Evolutionary conservation across 2,113 vertebrate species (phyloP), one percentile per base, ranked within the genome.

Genomic region (Cercopithecus mona): DNA sequence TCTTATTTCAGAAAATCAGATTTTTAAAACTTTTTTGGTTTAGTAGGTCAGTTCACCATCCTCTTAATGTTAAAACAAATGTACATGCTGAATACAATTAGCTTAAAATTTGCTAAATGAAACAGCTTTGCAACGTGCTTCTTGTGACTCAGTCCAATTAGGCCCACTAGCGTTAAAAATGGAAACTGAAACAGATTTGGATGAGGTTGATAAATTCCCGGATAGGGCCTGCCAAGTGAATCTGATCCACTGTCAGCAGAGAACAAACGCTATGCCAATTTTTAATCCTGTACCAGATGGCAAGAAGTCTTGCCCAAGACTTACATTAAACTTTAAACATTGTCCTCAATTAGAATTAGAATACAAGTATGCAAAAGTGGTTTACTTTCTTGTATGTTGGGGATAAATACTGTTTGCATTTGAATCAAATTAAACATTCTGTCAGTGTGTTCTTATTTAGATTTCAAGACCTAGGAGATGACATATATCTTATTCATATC

Each of bases 181-280:
- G 85, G 43, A 97, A 96, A 93, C 0, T 64, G 70, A 96, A 84
- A 79, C 40, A 83, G 75, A 66, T 84, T 88, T 96, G 84, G 70
- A 43, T 40, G 35, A 84, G n/a, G 70, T 0, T 70, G 57, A 73
- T 64, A 57, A 88, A 88, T 82, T 86, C 81, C 57, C 48, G 75
- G 90, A 55, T 27, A 72, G 73, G n/a, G 48, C 50, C 79, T 50
- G 85, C 88, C 90, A 88, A 90, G 50, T 88, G 79, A 82, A 88
- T 9, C 3, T 68, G 88, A 95, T 68, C 83, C 73, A 18, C 2
- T 55, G 59, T 81, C 85, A 72, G 55, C n/a, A 85, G 78, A 61
- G 73, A 88, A 61, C 52, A 92, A 76, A 94, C 4, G 22, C 40
- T 50, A 70, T 55, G 66, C 76, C 96, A 88, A 14, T 14, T 61